Base-by-base conservation (phyloP, 1,140 invertebrate genomes). In the Eriosoma lanigerum region DNA sequence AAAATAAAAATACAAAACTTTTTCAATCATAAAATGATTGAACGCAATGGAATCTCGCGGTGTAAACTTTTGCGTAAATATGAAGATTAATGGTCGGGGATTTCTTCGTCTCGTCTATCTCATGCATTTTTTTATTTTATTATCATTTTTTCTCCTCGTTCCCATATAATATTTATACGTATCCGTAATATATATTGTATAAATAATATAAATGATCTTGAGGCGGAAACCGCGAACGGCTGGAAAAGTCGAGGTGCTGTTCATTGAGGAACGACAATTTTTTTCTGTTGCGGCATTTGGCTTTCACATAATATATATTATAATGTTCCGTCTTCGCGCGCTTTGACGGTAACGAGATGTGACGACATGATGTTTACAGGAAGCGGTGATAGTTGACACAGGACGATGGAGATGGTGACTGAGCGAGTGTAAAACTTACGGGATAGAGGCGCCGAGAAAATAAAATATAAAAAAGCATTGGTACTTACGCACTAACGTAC, bases 401-500 rank as follows among this genome's bases (percentile, higher is more conserved):
- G 19, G 38, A 48, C 44, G 32, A 70, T 17, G 17, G 46, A 48
- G n/a, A 24, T 32, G 38, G 44, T 46, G 38, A n/a, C 21, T 13
- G 54, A 38, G 32, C 21, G 62, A 38, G 32, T 38, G 32, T 4
- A 38, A 38, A 38, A 38, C 8, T 38, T 8, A 10, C 1, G 24
- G 1, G 13, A 1, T 17, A 17, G 8, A 15, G 13, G 48, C 13
- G 70, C 24, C 0, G 38, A 58, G 13, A 58, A 5, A 58, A 58
- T 58, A 58, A 62, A 21, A 80, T 32, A 60, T 8, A n/a, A 81
- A 48, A 58, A 58, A 17, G 76, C 38, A 68, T 19, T 15, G 64
- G 44, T 82, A 85, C 86, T 86, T 85, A 87, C 87, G 87, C 26
- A 86, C 85, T 24, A 87, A 83, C 8, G 87, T 87, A 19, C 83